Conservation (phyloP, 1,140 invertebrate species). For the Eupristina koningsbergeri region DNA sequence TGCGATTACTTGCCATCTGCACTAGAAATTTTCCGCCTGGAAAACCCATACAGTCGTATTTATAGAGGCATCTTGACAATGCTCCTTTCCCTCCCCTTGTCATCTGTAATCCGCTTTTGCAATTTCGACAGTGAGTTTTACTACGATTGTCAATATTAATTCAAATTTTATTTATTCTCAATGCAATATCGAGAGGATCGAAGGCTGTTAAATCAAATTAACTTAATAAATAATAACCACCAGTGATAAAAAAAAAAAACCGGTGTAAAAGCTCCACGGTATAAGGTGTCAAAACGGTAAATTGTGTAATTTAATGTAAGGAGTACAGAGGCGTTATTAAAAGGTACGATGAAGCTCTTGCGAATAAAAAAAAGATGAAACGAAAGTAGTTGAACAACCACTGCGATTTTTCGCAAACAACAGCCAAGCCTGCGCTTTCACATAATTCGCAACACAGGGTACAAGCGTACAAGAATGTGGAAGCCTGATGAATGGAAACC, state of each 20-base stretch:
- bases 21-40: too few species aligned
- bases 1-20: too few species aligned
- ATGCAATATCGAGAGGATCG: neutral
- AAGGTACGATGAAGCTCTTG: neutral
- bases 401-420: constrained; percentile 2
- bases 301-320: neutral
- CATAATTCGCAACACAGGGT: constrained; percentile 37
- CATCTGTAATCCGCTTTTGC: neutral
- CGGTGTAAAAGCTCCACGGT: neutral
- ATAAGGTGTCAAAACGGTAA: neutral
- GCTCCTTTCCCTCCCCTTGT: too few species aligned
- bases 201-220: neutral
- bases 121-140: neutral
- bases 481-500: constrained; percentile 50
- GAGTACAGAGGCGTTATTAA: neutral
- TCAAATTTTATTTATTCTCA: neutral
- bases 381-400: neutral
- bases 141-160: too few species aligned
- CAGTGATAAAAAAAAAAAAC: neutral
- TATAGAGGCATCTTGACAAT: too few species aligned
- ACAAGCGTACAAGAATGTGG: constrained; percentile 43
- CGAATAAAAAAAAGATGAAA: neutral
- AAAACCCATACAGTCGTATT: too few species aligned
- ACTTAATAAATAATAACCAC: neutral
- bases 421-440: constrained; percentile 34